These are phyloP conservation scores for Callocephalon fimbriatum DNA, from an alignment of 2,113 vertebrate genomes.

Conservation along the genomic window DNA sequence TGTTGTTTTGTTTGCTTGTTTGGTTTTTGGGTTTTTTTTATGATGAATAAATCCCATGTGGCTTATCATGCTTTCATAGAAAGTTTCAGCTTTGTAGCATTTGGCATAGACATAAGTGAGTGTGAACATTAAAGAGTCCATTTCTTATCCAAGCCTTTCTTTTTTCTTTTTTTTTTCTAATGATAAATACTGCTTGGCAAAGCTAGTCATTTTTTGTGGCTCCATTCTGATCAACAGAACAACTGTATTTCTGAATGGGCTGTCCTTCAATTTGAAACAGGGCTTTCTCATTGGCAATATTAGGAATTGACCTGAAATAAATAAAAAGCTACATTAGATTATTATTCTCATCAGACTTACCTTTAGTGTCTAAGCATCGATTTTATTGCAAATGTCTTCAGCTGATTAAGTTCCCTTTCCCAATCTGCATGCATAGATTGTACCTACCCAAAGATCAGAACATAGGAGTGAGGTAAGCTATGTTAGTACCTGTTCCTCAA, in stretches of 20 bases:
- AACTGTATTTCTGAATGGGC: not conserved
- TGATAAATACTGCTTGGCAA: not conserved
- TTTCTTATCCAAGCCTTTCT: not conserved
- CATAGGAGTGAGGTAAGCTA: not conserved
- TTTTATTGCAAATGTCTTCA: not conserved
- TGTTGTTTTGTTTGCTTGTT: not conserved
- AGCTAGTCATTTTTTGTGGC: not conserved
- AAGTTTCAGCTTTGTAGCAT: not conserved
- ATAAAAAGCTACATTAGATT: not conserved
- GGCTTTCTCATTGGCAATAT: not conserved
- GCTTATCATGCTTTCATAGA: not conserved
- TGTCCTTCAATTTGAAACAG: not conserved
- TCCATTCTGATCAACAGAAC: not conserved
- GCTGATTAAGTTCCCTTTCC: not conserved
- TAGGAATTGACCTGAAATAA: not conserved
- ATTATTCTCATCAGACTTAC: slow-evolving; percentile 23
- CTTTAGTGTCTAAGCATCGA: not conserved
- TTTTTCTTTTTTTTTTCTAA: not conserved
- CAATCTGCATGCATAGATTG: not conserved
- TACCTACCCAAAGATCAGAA: not conserved
- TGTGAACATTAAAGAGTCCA: not conserved
- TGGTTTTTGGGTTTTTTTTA: not conserved
- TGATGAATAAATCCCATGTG: not conserved
- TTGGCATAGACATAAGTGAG: not conserved
- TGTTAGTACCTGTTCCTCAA: not conserved